A percentile compares a stretch with the other conserved stretches of the same genome.
phyloP scores from a whole-genome alignment of 2,797 vertebrate species.

The Notamacropus eugenii region DNA sequence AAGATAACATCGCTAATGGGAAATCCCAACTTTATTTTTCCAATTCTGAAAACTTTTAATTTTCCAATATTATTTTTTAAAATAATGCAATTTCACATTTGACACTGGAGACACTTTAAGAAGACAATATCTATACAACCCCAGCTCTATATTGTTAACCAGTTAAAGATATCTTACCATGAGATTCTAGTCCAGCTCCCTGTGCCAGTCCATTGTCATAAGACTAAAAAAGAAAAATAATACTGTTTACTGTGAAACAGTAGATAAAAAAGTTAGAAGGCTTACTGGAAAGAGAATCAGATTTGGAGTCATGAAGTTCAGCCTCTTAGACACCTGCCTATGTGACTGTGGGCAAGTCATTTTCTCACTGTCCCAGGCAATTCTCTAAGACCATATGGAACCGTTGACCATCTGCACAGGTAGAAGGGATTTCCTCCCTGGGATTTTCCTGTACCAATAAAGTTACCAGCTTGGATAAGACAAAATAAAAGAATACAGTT shows the following conservation, averaged over 20 bases:
- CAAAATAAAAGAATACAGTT: background rate
- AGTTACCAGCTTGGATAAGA: background rate
- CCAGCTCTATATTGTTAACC: constrained; percentile 16
- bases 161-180: constrained; percentile 90
- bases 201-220: constrained; percentile 97
- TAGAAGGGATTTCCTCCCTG: background rate
- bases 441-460: background rate
- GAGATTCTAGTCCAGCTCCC: constrained; percentile 96
- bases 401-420: background rate
- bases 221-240: constrained; percentile 87
- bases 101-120: background rate
- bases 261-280: background rate
- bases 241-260: constrained; percentile 60
- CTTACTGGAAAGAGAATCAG: background rate
- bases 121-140: background rate
- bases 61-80: background rate
- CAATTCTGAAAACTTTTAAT: background rate
- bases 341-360: background rate
- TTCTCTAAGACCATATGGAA: background rate
- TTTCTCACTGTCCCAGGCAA: background rate
- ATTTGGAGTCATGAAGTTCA: background rate
- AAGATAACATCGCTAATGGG: background rate
- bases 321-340: background rate
- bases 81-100: background rate
- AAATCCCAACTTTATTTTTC: background rate